Evolutionary conservation across 2,113 vertebrate genomes (phyloP).

Genomic region (Ancistrus triradiatus): DNA sequence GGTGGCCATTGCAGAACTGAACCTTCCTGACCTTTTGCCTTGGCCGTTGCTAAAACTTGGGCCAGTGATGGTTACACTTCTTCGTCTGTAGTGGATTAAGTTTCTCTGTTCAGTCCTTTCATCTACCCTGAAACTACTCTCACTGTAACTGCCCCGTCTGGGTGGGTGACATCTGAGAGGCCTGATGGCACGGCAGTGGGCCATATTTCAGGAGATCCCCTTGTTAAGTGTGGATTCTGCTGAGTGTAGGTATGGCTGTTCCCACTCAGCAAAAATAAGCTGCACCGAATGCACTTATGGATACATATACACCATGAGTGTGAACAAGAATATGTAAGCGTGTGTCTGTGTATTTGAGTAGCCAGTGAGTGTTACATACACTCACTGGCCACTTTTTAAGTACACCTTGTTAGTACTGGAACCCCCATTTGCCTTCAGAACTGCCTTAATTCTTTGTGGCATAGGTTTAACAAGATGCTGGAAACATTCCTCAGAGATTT

Average conservation of each 20-base stretch:
- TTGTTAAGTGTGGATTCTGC: conserved; percentile 4
- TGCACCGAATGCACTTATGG: conserved; percentile 11
- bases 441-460: no score
- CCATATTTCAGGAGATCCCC: conserved; percentile 44
- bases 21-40: conserved; percentile 5
- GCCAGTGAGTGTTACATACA: no score
- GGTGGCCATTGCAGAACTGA: neutral
- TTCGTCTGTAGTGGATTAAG: conserved; percentile 16
- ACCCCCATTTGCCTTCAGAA: no score
- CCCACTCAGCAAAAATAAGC: conserved; percentile 30
- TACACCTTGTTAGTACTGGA: no score
- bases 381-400: no score
- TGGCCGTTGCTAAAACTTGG: conserved; percentile 2
- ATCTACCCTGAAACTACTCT: conserved; percentile 26
- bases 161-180: conserved; percentile 46
- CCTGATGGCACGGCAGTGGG: conserved; percentile 41
- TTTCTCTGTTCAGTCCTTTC: conserved; percentile 35
- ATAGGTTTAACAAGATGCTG: no score
- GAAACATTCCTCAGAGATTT: no score
- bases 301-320: conserved; percentile 1
- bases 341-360: neutral
- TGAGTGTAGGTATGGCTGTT: conserved; percentile 13
- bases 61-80: conserved; percentile 5
- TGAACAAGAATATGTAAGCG: neutral
- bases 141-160: conserved; percentile 21